phyloP scores from a whole-genome alignment of 1,140 invertebrate species.

The Drosophila prosaltans region DNA sequence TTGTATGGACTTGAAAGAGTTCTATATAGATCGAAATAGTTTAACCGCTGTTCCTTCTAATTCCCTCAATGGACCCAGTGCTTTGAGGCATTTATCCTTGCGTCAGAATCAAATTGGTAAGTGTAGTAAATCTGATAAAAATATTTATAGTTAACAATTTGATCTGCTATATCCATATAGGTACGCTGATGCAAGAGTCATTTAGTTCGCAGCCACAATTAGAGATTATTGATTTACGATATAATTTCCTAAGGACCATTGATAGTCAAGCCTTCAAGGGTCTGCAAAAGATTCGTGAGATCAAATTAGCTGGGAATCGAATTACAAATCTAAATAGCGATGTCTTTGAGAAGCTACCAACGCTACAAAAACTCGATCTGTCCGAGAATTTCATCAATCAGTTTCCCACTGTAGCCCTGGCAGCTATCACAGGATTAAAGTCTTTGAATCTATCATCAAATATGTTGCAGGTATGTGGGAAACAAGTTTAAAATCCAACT shows the following conservation, averaged over 20 bases:
- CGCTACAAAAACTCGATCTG: conserved; percentile 90
- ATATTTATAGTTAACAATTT: too few species aligned
- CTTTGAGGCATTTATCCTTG: conserved; percentile 88
- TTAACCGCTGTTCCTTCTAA: conserved; percentile 87
- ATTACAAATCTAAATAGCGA: conserved; percentile 91
- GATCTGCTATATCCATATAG: conserved; percentile 84
- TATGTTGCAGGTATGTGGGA: conserved; percentile 86
- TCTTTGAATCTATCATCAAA: conserved; percentile 92
- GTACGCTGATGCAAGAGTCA: conserved; percentile 86
- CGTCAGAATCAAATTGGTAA: conserved; percentile 92
- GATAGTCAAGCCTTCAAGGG: conserved; percentile 89
- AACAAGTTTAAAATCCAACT: not conserved
- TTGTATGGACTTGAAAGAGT: conserved; percentile 89
- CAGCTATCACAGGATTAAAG: conserved; percentile 87
- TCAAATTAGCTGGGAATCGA: conserved; percentile 90
- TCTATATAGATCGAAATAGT: conserved; percentile 91
- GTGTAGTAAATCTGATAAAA: not conserved
- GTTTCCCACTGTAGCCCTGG: conserved; percentile 91
- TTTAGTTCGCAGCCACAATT: conserved; percentile 88
- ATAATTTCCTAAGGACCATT: conserved; percentile 89
- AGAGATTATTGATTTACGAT: conserved; percentile 89
- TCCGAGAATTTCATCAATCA: conserved; percentile 93
- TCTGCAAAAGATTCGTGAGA: conserved; percentile 86
- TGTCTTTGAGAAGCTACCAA: conserved; percentile 88
- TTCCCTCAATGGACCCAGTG: conserved; percentile 90